These are phyloP conservation scores for Dasypolia templi DNA, from an alignment of 2,888 invertebrate species.

Conservation along the genomic window DNA sequence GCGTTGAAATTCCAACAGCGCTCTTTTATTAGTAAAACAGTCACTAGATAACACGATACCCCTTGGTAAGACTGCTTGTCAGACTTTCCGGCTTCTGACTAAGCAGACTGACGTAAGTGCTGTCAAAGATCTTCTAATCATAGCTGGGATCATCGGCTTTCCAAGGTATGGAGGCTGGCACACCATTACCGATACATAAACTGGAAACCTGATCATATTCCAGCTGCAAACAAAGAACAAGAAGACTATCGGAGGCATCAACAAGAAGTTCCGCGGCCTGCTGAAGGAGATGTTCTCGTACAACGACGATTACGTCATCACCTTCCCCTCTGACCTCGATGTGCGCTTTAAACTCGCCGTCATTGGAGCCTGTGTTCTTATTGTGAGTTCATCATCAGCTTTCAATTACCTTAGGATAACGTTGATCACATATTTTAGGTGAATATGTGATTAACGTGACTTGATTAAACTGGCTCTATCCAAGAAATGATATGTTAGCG, in stretches of 20 bases:
- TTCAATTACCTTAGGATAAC: background rate
- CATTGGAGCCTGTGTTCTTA: constrained; percentile 75
- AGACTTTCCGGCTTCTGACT: no score
- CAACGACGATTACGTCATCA: constrained; percentile 70
- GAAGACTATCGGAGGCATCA: constrained; percentile 70
- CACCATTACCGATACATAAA: background rate
- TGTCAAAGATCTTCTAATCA: no score
- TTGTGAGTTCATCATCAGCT: constrained; percentile 58
- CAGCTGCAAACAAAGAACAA: constrained; percentile 73
- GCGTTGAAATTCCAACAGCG: background rate
- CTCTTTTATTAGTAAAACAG: background rate
- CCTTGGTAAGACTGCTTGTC: no score
- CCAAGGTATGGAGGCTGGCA: no score
- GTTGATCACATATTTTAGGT: background rate
- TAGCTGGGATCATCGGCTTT: no score
- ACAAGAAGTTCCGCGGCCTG: constrained; percentile 68
- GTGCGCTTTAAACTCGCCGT: constrained; percentile 74
- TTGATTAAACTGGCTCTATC: background rate
- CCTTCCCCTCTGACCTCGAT: constrained; percentile 73
- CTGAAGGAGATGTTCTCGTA: constrained; percentile 54
- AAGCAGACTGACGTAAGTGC: no score
- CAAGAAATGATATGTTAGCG: background rate
- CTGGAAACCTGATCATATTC: background rate
- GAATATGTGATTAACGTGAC: background rate
- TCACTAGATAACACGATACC: no score